These are phyloP conservation scores for Hydroisotoma schaefferi DNA, from an alignment of 2,888 invertebrate species.

Conservation along the genomic window DNA sequence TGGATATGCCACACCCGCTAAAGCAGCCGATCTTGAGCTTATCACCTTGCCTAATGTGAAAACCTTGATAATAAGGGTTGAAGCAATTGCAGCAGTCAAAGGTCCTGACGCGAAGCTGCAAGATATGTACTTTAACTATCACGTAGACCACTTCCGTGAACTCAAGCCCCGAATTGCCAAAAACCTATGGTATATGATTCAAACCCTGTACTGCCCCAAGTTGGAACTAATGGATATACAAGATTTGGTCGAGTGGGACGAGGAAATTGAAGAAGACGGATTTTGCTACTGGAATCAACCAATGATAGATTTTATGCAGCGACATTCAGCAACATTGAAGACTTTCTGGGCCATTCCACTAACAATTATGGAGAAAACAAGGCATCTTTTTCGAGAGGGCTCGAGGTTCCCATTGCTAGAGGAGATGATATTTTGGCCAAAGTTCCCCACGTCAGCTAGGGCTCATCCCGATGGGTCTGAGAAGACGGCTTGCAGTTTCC, in stretches of 20 bases:
- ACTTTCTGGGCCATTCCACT: neutral
- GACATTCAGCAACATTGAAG: neutral
- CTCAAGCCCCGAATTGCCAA: neutral
- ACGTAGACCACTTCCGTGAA: neutral
- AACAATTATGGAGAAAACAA: neutral
- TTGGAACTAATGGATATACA: neutral
- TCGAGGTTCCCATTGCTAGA: neutral
- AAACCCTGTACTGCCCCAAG: neutral
- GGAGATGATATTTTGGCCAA: neutral
- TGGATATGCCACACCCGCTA: neutral
- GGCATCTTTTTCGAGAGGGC: neutral
- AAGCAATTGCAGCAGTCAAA: neutral
- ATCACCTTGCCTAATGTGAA: neutral
- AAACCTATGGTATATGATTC: neutral
- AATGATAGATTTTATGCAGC: neutral
- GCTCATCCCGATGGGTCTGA: no score
- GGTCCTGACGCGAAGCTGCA: neutral
- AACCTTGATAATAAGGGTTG: neutral
- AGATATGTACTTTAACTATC: neutral
- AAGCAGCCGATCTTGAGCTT: neutral
- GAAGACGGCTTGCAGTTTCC: neutral
- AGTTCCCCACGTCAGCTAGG: neutral
- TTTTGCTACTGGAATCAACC: slow-evolving; percentile 2
- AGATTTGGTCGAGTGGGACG: slow-evolving; percentile 1
- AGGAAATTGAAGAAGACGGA: neutral